Evolutionary conservation across 2,797 vertebrate genomes (phyloP).

Genomic region (Aldrovandia affinis): DNA sequence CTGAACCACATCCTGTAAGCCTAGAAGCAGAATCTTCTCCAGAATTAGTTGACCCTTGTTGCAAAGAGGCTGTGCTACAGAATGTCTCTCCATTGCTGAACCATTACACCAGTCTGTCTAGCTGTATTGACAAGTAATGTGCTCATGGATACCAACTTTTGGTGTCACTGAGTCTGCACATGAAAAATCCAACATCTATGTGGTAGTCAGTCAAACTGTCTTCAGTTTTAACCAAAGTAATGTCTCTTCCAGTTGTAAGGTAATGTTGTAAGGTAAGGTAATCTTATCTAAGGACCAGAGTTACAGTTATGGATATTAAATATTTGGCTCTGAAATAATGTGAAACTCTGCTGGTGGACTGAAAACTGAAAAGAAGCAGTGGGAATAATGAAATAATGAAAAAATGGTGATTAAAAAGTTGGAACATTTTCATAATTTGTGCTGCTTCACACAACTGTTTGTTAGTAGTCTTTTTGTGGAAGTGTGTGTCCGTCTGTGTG

Average conservation of each 20-base stretch:
- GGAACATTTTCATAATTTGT: background rate
- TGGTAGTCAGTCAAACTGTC: background rate
- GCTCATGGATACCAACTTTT: background rate
- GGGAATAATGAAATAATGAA: no score
- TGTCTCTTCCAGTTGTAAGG: background rate
- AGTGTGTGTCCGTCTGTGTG: conserved; percentile 28
- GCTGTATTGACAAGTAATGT: background rate
- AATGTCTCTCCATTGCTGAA: background rate
- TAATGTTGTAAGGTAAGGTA: background rate
- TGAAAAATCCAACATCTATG: background rate
- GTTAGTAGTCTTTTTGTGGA: background rate
- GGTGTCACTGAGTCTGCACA: background rate
- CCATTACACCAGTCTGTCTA: background rate
- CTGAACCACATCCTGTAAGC: background rate
- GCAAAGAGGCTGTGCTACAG: background rate
- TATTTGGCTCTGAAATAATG: background rate
- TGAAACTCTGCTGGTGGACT: background rate
- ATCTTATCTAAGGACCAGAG: background rate
- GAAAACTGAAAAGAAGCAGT: background rate
- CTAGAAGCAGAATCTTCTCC: background rate
- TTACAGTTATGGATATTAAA: background rate
- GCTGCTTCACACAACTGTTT: background rate
- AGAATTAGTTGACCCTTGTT: background rate
- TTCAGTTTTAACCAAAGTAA: background rate
- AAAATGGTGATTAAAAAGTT: background rate